These are phyloP conservation scores for Aromia moschata DNA, from an alignment of 2,888 invertebrate genomes.

Conservation along the genomic window DNA sequence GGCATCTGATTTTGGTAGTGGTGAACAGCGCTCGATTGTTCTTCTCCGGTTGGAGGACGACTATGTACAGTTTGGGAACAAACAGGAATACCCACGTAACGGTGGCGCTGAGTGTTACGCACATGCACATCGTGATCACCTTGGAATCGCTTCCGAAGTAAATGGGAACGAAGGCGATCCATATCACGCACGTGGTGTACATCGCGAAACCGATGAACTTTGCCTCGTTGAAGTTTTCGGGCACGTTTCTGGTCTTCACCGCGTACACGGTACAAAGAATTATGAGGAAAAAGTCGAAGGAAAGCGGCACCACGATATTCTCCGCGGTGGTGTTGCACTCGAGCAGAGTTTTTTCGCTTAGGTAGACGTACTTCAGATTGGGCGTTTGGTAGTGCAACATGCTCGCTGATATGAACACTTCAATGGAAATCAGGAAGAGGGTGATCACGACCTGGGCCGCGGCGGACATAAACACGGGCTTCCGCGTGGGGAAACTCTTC, in stretches of 20 bases:
- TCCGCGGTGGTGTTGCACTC: slow-evolving; percentile 71
- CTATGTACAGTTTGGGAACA: slow-evolving; percentile 80
- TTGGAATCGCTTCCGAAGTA: slow-evolving; percentile 76
- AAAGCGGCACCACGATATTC: slow-evolving; percentile 72
- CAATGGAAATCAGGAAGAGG: slow-evolving; percentile 71
- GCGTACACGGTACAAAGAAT: slow-evolving; percentile 80
- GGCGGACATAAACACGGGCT: slow-evolving; percentile 72
- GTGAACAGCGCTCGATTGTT: slow-evolving; percentile 80
- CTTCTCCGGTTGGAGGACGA: slow-evolving; percentile 76
- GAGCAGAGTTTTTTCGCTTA: slow-evolving; percentile 66
- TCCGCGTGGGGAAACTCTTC: slow-evolving; percentile 75
- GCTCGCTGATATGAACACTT: slow-evolving; percentile 70
- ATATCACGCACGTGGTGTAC: slow-evolving; percentile 81
- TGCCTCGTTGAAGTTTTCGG: slow-evolving; percentile 84
- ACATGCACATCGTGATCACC: slow-evolving; percentile 70
- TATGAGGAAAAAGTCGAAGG: slow-evolving; percentile 77
- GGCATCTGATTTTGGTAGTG: slow-evolving; percentile 77
- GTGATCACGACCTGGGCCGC: slow-evolving; percentile 72
- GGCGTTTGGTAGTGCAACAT: slow-evolving; percentile 72
- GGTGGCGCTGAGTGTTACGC: slow-evolving; percentile 77
- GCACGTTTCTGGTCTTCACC: slow-evolving; percentile 79
- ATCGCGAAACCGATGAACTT: slow-evolving; percentile 81
- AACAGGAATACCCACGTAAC: slow-evolving; percentile 79
- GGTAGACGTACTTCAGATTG: slow-evolving; percentile 66
- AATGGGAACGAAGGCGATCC: slow-evolving; percentile 81